A percentile compares a stretch with the other conserved stretches of the same genome.
Conservation (phyloP, 2,797 vertebrate genomes). For the Neomorphus geoffroyi region DNA sequence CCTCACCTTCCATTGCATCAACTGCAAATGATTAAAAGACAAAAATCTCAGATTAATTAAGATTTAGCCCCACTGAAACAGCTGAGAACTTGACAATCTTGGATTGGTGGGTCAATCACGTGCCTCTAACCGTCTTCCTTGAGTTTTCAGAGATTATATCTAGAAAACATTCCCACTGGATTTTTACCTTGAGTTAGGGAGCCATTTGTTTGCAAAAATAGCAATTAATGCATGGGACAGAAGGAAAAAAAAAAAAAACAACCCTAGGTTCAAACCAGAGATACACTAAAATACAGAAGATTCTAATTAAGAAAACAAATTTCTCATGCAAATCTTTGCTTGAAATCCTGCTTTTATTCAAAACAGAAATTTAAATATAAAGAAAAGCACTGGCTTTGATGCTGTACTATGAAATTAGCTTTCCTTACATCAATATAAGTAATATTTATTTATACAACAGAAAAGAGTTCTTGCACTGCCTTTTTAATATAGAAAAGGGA, state of each 20-base stretch:
- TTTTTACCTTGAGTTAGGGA: background rate
- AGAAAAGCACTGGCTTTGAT: background rate
- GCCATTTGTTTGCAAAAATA: background rate
- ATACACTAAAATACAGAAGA: background rate
- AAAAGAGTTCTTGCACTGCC: background rate
- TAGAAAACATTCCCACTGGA: background rate
- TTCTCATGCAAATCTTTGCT: background rate
- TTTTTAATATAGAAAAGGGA: background rate
- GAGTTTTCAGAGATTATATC: background rate
- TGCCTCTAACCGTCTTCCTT: background rate
- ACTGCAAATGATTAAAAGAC: slow-evolving; percentile 26
- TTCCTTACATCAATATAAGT: background rate
- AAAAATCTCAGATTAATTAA: background rate
- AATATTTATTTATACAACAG: background rate
- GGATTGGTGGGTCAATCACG: background rate
- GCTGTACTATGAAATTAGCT: background rate
- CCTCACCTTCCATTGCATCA: slow-evolving; percentile 56
- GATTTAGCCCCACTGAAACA: background rate
- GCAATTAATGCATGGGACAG: background rate
- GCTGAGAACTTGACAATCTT: background rate
- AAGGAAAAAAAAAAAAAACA: background rate
- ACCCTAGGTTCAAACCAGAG: background rate
- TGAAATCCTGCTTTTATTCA: background rate
- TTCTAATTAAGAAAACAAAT: background rate
- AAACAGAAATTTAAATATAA: background rate